Base-by-base conservation (phyloP, 64 coral and sea anemone species). In the Stichodactyla mertensii region DNA sequence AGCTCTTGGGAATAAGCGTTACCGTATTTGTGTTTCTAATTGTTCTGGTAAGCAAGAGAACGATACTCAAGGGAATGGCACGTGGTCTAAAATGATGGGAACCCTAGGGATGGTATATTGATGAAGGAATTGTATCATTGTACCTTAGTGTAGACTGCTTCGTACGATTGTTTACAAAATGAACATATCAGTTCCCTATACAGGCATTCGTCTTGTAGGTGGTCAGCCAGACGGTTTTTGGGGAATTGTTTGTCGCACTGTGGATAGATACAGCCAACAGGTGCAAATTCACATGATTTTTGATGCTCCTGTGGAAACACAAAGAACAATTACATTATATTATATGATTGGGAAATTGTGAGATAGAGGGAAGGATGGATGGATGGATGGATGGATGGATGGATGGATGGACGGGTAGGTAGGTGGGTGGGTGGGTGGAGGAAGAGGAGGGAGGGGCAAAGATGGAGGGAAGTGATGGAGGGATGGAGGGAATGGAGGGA, bases 241-340 rank as follows among this genome's bases (percentile, higher is more conserved):
- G 85, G 77, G 52, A 91, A 53, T 15, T 86, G 8, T 23, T 60
- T 67, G 13, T 56, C 89, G 86, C 89, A 91, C 51, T 70, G 71
- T 61, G 84, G 84, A 91, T 91, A 64, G 54, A 91, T 83, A 87
- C 89, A 91, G 31, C 55, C 45, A 6, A 91, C 20, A 81, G 85
- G 85, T 1, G 60, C 20, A 60, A 87, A 91, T 51, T 71, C 51
- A 52, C 89, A 91, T 1, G 23, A 81, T 20, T 55, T 91, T 2
- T 61, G 77, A 83, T 91, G 89, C 20, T 27, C 52, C 89, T 91
- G 18, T 78, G 16, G 28, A 20, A 27, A 78, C 19, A n/a, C 16
- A 87, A 87, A 10, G 12, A 36, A 20, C 54, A 81, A 82, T 10
- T 57, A 11, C 8, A 10, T 64, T 7, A 14, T 14, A 24, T 45